A percentile compares a stretch with the other conserved stretches of the same genome.
phyloP scores from a whole-genome alignment of 1,140 invertebrate genomes.

The Plectus sambesii region DNA sequence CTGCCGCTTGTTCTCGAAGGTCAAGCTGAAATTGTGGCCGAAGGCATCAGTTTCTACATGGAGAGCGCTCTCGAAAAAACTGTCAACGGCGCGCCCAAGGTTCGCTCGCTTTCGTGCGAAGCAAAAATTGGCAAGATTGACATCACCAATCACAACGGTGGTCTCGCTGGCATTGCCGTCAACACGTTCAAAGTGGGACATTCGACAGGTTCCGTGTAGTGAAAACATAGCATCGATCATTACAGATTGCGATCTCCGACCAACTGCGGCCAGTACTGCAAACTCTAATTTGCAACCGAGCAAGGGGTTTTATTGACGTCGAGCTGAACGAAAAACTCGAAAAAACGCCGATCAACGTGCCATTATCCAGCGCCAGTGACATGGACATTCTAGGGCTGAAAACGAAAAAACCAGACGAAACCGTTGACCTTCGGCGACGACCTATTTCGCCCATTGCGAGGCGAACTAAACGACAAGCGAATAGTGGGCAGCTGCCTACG shows the following conservation, averaged over 20 bases:
- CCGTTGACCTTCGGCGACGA: too few species aligned
- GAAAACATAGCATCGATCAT: conserved; percentile 4
- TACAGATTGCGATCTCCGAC: conserved; percentile 21
- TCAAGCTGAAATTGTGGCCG: conserved; percentile 23
- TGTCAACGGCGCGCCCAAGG: too few species aligned
- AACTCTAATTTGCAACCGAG: conserved; percentile 22
- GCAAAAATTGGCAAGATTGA: conserved; percentile 16
- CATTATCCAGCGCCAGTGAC: too few species aligned
- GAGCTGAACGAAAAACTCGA: conserved; percentile 22
- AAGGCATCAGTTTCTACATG: conserved; percentile 22
- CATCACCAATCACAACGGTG: conserved; percentile 26
- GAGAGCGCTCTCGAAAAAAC: too few species aligned
- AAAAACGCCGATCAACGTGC: conserved; percentile 19
- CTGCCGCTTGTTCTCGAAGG: conserved; percentile 24
- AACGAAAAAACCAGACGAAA: too few species aligned
- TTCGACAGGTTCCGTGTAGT: too few species aligned
- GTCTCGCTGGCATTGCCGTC: conserved; percentile 23
- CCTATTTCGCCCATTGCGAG: too few species aligned
- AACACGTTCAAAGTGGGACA: conserved; percentile 25
- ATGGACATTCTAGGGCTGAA: too few species aligned
- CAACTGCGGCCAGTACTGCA: conserved; percentile 22
- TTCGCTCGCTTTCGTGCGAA: too few species aligned
- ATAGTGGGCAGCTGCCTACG: too few species aligned
- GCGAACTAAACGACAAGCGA: too few species aligned
- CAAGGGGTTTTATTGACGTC: conserved; percentile 21